Evolutionary conservation across 1,140 invertebrate species (phyloP).

Genomic region (Paramacrobiotus metropolitanus): DNA sequence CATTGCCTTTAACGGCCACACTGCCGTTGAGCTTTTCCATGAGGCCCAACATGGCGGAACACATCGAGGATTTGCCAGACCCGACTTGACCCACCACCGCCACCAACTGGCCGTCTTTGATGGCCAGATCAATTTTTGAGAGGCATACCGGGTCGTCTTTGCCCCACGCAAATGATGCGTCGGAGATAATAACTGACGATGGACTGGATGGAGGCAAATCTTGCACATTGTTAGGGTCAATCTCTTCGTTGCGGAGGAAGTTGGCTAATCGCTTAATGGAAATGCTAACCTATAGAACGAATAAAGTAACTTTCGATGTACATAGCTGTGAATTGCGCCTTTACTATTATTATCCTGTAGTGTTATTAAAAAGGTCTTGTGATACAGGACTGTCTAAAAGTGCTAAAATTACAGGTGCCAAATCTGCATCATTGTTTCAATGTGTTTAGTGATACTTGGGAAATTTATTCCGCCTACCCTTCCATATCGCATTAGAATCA

Average conservation of each 20-base stretch:
- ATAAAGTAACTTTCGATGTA: too few species aligned
- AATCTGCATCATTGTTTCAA: too few species aligned
- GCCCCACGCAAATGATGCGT: constrained; percentile 11
- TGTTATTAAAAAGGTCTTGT: too few species aligned
- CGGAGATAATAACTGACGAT: constrained; percentile 4
- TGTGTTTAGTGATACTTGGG: too few species aligned
- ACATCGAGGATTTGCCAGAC: constrained; percentile 9
- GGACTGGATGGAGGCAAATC: not conserved
- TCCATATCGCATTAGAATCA: too few species aligned
- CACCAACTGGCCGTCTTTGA: constrained; percentile 6
- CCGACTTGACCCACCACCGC: constrained; percentile 10
- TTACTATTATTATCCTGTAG: too few species aligned
- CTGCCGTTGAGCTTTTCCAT: not conserved
- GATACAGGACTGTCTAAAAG: too few species aligned
- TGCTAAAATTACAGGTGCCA: too few species aligned
- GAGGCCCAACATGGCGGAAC: constrained; percentile 4
- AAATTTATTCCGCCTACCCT: too few species aligned
- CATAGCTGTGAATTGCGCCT: too few species aligned
- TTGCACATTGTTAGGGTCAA: constrained; percentile 8
- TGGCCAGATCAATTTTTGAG: not conserved
- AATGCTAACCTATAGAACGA: constrained; percentile 5
- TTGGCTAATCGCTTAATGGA: constrained; percentile 14
- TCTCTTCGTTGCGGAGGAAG: constrained; percentile 13
- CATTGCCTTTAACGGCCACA: not conserved
- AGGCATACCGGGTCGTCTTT: constrained; percentile 8